Base-by-base conservation (phyloP, 2,113 vertebrate species). In the Mellivora capensis region DNA sequence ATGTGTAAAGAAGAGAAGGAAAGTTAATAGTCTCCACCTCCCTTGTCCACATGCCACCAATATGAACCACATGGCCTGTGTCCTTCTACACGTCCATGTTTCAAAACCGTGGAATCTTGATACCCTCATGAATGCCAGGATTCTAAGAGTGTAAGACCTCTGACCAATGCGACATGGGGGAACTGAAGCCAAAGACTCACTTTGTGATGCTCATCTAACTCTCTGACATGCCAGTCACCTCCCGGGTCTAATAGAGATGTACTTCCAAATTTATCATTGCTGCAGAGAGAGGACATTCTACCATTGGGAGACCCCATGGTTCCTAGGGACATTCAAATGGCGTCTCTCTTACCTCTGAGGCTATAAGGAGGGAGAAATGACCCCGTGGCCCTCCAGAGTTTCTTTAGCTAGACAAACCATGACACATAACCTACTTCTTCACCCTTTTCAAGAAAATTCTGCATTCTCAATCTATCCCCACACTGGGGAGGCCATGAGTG, bases 281-380 rank as follows among this genome's bases (percentile, higher is more conserved):
- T 31, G 13, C 37, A 67, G 21, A 87, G 10, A 91, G 4, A 11
- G 57, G 15, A 37, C 4, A 1, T 21, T 91, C 77, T 59, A 17
- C 0, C 0, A 57, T 7, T 1, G 14, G 29, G 17, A 69, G 17
- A 10, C 25, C 15, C 6, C 7, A 8, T 2, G 25, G 17, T 6
- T 44, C 49, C 13, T 61, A 23, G 14, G 20, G 14, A 64, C 27
- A 20, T 31, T 64, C 15, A 79, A 49, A 84, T 69, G 77, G 11
- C 25, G 44, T 91, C 47, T 62, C 31, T 31, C 15, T 76, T 93
- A 81, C 62, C n/a, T 59, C 20, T 31, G 54, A 86, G 21, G 77
- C 15, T 49, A 1, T 59, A 59, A 84, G 79, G 52, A 72, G 52
- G 4, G 31, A 72, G 44, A 61, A 31, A 62, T 62, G 44, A 20